Evolutionary conservation across 2,888 invertebrate species (phyloP), one percentile per base, ranked within the genome.

Genomic region (Cantharis rustica): DNA sequence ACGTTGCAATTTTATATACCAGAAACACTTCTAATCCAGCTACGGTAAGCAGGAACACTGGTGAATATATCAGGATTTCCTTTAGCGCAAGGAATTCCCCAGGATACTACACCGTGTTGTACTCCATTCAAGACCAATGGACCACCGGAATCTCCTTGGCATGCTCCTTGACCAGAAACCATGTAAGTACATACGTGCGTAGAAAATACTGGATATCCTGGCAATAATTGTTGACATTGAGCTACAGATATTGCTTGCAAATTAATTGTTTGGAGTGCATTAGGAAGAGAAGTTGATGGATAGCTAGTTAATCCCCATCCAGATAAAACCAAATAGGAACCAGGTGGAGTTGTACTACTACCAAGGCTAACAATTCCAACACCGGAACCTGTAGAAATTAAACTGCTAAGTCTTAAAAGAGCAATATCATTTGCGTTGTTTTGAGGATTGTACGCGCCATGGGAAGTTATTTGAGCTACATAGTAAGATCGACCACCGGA

Each of bases 211-310:
- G 64, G 64, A 5, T 66, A 66, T 20, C 64, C 64, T 9, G 20
- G 64, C n/a, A 66, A 66, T 13, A 17, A n/a, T 20, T 20, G 20
- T 20, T 66, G 64, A 9, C 64, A 66, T 13, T 66, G 64, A 10
- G 89, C 88, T 17, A 90, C 89, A 72, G 87, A 90, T 15, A 92
- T 82, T 0, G 90, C 87, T 0, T 85, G 88, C 74, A 90, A 82
- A 77, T 89, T 86, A 73, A 92, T 90, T 83, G 89, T 89, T 81
- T 92, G 92, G 9, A 92, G 87, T 7, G 89, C 87, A 73, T 89
- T 88, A 0, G 92, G 91, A 0, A 89, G 82, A 2, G 82, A 81
- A 20, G 91, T 92, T 15, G 91, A 91, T 81, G 90, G 91, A 15
- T 88, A 88, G 26, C 87, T 83, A 68, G 88, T 85, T 15, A 69